Conservation (phyloP, 2,113 vertebrate genomes). For the Dascyllus trimaculatus region DNA sequence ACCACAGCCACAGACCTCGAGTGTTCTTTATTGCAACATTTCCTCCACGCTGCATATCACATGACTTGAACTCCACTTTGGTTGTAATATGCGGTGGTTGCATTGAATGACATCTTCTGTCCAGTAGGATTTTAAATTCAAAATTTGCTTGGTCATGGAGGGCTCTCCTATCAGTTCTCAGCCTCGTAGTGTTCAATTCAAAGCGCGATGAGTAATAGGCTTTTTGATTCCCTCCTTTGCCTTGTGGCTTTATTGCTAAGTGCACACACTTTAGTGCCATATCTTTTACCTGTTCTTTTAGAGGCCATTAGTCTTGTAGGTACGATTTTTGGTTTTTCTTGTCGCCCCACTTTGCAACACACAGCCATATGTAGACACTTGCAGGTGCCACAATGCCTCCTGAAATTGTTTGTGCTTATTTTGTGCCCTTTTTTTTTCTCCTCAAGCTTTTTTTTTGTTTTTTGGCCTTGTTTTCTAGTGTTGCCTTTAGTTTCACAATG, state of each 20-base stretch:
- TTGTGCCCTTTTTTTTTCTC: slow-evolving; percentile 16
- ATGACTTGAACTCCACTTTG: slow-evolving; percentile 33
- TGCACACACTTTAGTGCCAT: slow-evolving; percentile 37
- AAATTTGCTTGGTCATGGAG: slow-evolving; percentile 30
- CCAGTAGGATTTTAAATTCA: slow-evolving; percentile 13
- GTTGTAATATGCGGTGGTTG: slow-evolving; percentile 33
- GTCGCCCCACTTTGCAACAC: slow-evolving; percentile 12
- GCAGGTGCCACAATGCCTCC: slow-evolving; percentile 66
- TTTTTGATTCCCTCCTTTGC: slow-evolving; percentile 44
- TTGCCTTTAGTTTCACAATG: slow-evolving; percentile 78
- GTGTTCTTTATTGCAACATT: slow-evolving; percentile 24
- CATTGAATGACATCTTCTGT: slow-evolving; percentile 23
- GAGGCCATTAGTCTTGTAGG: slow-evolving; percentile 50
- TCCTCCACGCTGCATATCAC: slow-evolving; percentile 18
- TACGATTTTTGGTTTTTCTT: slow-evolving; percentile 51
- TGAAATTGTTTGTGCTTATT: slow-evolving; percentile 61
- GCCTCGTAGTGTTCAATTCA: slow-evolving; percentile 37
- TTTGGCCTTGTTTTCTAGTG: slow-evolving; percentile 70
- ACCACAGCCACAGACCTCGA: slow-evolving; percentile 41
- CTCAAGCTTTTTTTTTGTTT: slow-evolving; percentile 31
- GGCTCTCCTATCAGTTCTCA: slow-evolving; percentile 36
- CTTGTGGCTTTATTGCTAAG: slow-evolving; percentile 35
- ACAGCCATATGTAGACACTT: slow-evolving; percentile 52
- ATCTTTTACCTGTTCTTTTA: slow-evolving; percentile 29
- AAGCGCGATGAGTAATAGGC: slow-evolving; percentile 37